Conservation (phyloP, 2,797 vertebrate genomes). For the Chelmon rostratus region DNA sequence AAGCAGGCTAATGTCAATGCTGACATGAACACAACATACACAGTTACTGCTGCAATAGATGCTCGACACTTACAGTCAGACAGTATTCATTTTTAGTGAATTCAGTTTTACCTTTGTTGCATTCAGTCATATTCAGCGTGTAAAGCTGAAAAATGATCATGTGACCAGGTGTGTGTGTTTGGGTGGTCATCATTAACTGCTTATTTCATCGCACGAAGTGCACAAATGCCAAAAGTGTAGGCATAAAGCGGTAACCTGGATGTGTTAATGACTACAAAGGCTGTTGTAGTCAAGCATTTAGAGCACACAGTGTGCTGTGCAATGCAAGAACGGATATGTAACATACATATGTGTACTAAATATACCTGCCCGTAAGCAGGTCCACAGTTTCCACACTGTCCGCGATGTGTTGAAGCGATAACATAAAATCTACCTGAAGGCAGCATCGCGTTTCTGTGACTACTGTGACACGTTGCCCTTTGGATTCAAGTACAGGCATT, state of each 20-base stretch:
- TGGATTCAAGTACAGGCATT: background rate
- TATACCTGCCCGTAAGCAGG: background rate
- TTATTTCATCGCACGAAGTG: slow-evolving; percentile 18
- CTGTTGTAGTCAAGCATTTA: background rate
- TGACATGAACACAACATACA: background rate
- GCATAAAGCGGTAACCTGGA: background rate
- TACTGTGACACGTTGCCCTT: background rate
- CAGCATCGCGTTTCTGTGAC: background rate
- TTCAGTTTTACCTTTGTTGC: background rate
- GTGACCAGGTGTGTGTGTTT: background rate
- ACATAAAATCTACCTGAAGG: background rate
- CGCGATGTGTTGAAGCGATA: background rate
- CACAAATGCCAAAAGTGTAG: slow-evolving; percentile 18
- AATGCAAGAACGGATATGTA: background rate
- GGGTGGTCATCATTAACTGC: background rate
- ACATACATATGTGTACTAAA: background rate
- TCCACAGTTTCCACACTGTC: background rate
- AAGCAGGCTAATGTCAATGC: background rate
- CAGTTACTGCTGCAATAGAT: background rate
- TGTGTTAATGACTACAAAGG: background rate
- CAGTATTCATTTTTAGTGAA: no score
- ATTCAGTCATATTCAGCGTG: background rate
- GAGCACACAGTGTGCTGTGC: background rate
- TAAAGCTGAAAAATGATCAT: slow-evolving; percentile 7
- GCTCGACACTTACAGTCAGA: background rate